A percentile compares a stretch with the other conserved stretches of the same genome.
Conservation (phyloP, 2,113 vertebrate species). For the Murina feae region DNA sequence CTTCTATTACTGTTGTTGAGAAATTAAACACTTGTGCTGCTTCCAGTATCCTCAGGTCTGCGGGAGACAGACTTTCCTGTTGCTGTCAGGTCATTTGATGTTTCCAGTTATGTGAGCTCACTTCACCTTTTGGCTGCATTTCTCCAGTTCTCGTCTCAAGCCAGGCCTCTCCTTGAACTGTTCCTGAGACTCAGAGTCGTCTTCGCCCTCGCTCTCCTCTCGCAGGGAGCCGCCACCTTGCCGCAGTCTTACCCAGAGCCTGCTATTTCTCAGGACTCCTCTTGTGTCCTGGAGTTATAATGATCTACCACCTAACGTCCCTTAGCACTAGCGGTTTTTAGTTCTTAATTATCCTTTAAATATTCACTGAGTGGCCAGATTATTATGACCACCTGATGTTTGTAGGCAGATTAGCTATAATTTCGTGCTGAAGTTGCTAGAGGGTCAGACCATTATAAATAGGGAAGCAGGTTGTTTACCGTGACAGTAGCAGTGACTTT, state of each 20-base stretch:
- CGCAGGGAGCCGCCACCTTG: neutral
- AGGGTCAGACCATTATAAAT: no score
- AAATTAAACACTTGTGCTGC: neutral
- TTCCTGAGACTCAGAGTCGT: accelerated
- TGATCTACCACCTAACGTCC: neutral
- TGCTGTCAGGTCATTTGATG: neutral
- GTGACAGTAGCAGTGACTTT: no score
- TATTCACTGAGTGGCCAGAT: no score
- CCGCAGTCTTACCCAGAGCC: neutral
- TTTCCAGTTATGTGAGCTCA: neutral
- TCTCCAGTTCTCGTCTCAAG: neutral
- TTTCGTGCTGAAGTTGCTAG: no score
- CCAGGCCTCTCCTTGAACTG: neutral
- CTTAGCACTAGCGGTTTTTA: neutral
- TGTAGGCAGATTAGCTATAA: no score
- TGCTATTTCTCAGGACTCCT: neutral
- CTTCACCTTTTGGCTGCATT: neutral
- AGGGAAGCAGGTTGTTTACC: no score
- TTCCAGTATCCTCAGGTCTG: neutral
- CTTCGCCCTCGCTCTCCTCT: neutral
- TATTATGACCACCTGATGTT: no score
- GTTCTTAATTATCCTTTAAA: neutral
- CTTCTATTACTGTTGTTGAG: neutral
- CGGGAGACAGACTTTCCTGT: neutral
- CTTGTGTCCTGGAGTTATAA: neutral